Evolutionary conservation across 2,797 vertebrate species (phyloP).

Genomic region (Silurus aristotelis): DNA sequence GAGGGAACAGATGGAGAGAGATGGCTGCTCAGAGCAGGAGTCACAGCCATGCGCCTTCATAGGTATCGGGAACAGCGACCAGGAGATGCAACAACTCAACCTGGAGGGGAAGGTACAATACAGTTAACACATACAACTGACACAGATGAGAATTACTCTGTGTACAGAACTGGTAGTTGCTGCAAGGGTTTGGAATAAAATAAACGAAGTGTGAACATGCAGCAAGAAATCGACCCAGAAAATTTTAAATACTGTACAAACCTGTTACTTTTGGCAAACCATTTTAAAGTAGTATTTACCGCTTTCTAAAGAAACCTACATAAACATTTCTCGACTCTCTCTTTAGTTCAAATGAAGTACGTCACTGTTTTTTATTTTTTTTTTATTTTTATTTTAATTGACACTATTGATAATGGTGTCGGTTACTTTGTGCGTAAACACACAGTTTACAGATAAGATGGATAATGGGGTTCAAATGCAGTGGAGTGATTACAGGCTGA

Average conservation of each 20-base stretch:
- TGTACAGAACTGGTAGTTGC: too few species aligned
- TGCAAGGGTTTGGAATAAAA: too few species aligned
- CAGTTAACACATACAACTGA: constrained; percentile 10
- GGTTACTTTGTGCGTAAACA: too few species aligned
- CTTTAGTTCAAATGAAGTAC: neutral
- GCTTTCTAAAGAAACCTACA: neutral
- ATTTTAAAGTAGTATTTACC: neutral
- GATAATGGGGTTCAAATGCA: neutral
- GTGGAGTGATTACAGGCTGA: neutral
- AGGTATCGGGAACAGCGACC: constrained; percentile 98
- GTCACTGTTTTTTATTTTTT: neutral
- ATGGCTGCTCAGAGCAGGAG: constrained; percentile 96
- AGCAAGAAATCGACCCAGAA: neutral
- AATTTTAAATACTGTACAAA: neutral
- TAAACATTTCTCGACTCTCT: neutral
- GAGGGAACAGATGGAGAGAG: constrained; percentile 98
- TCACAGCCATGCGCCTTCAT: constrained; percentile 98
- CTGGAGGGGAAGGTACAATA: constrained; percentile 93
- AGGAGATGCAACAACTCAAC: constrained; percentile 99
- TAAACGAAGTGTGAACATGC: neutral
- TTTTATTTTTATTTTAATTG: too few species aligned
- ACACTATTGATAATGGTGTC: neutral
- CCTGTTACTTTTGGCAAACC: neutral
- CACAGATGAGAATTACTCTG: neutral
- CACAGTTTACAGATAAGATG: neutral